These are phyloP conservation scores for Podargus strigoides DNA, from an alignment of 2,797 vertebrate species.

Conservation along the genomic window DNA sequence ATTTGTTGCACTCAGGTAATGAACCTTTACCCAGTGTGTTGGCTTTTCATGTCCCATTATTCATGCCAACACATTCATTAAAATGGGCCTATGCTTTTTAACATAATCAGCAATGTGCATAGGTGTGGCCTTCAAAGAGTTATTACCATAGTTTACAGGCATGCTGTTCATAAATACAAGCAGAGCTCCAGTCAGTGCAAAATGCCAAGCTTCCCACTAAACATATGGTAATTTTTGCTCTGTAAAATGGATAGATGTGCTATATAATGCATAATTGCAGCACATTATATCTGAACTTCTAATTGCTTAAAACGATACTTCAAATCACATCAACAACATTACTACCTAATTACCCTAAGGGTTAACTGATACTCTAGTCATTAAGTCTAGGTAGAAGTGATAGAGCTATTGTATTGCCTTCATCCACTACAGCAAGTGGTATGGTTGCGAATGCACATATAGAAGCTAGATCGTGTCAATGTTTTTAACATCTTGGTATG, in stretches of 20 bases:
- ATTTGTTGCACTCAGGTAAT: conserved; percentile 50
- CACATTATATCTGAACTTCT: conserved; percentile 55
- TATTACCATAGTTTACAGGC: conserved; percentile 26
- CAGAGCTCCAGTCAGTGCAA: conserved; percentile 4
- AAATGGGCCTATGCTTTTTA: conserved; percentile 5
- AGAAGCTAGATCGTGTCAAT: neutral
- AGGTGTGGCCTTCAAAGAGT: conserved; percentile 47
- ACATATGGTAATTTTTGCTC: conserved; percentile 54
- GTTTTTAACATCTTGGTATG: neutral
- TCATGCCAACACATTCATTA: conserved; percentile 43
- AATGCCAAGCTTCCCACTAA: conserved; percentile 52
- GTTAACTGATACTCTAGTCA: conserved; percentile 52
- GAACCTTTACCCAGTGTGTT: conserved; percentile 31
- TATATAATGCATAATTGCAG: conserved; percentile 47
- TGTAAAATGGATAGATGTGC: conserved; percentile 38
- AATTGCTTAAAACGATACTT: conserved; percentile 57
- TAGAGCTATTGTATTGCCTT: neutral
- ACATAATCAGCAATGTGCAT: neutral
- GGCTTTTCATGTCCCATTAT: conserved; percentile 37
- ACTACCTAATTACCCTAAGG: conserved; percentile 57
- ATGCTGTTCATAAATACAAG: conserved; percentile 3
- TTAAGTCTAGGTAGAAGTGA: neutral
- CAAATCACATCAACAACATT: conserved; percentile 43
- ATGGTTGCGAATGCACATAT: neutral
- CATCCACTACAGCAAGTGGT: neutral